These are phyloP conservation scores for Ptiloglossa arizonensis DNA, from an alignment of 1,140 invertebrate genomes.

Conservation along the genomic window DNA sequence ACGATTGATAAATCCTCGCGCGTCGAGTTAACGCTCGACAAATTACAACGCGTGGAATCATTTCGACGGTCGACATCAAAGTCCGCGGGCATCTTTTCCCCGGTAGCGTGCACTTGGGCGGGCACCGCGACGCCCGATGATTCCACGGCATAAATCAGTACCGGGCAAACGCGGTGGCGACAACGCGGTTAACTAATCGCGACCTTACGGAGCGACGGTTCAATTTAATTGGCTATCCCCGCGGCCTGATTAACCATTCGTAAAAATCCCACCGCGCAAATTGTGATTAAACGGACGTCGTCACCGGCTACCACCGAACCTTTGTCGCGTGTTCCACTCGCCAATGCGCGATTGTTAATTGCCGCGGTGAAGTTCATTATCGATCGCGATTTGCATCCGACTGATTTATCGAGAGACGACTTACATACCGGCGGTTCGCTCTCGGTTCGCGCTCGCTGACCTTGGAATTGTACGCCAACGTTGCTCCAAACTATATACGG, in stretches of 20 bases:
- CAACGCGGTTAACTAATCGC: constrained; percentile 41
- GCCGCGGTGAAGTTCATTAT: constrained; percentile 45
- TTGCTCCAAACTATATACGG: too few species aligned
- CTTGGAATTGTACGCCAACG: not conserved
- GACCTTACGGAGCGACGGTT: constrained; percentile 32
- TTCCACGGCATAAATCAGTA: constrained; percentile 58
- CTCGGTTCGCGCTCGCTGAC: not conserved
- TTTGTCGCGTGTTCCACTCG: constrained; percentile 18
- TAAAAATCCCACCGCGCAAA: constrained; percentile 58
- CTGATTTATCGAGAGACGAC: constrained; percentile 29
- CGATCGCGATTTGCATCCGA: constrained; percentile 36
- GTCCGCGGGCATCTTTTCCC: not conserved
- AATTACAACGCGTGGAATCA: constrained; percentile 19
- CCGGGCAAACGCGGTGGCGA: constrained; percentile 4
- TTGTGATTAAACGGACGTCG: constrained; percentile 52
- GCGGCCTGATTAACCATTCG: constrained; percentile 55
- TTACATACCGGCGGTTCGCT: not conserved
- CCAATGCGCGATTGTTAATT: constrained; percentile 56
- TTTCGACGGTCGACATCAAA: constrained; percentile 43
- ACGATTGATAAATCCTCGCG: constrained; percentile 7
- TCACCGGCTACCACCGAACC: not conserved
- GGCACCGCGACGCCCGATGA: constrained; percentile 26
- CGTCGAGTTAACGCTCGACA: constrained; percentile 10
- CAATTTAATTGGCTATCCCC: constrained; percentile 56
- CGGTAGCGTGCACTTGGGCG: too few species aligned